Conservation (phyloP, 1,140 invertebrate genomes). For the Adelges cooleyi region DNA sequence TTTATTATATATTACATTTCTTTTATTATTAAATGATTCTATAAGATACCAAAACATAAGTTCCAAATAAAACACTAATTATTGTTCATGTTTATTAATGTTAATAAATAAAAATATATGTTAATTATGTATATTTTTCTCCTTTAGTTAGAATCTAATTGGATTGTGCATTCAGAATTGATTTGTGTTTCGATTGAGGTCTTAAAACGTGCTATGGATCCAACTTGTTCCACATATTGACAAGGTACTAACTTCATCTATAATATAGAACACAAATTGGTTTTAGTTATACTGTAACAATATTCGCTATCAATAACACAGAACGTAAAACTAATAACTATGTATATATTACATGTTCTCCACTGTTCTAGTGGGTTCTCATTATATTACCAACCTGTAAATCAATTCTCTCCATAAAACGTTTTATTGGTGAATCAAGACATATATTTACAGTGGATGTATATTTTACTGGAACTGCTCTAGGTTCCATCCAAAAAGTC, state of each 20-base stretch:
- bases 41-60: too few species aligned
- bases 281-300: not conserved
- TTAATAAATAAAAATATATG: too few species aligned
- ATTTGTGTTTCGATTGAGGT: slow-evolving; percentile 12
- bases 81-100: too few species aligned
- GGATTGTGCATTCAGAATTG: not conserved
- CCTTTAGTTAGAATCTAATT: not conserved
- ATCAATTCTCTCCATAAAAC: slow-evolving; percentile 12
- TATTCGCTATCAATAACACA: too few species aligned
- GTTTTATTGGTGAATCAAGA: not conserved
- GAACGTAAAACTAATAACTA: too few species aligned
- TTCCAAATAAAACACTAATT: too few species aligned
- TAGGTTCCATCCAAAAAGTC: slow-evolving; percentile 24
- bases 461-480: slow-evolving; percentile 10
- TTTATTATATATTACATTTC: too few species aligned
- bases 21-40: too few species aligned
- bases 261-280: not conserved
- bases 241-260: slow-evolving; percentile 24
- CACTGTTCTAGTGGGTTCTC: too few species aligned
- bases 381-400: slow-evolving; percentile 7
- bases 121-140: too few species aligned
- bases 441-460: slow-evolving; percentile 7
- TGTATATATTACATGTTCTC: too few species aligned
- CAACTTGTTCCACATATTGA: slow-evolving; percentile 5
- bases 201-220: slow-evolving; percentile 12